These are phyloP conservation scores for Ormyrus nitidulus DNA, from an alignment of 2,888 invertebrate genomes.

Conservation along the genomic window DNA sequence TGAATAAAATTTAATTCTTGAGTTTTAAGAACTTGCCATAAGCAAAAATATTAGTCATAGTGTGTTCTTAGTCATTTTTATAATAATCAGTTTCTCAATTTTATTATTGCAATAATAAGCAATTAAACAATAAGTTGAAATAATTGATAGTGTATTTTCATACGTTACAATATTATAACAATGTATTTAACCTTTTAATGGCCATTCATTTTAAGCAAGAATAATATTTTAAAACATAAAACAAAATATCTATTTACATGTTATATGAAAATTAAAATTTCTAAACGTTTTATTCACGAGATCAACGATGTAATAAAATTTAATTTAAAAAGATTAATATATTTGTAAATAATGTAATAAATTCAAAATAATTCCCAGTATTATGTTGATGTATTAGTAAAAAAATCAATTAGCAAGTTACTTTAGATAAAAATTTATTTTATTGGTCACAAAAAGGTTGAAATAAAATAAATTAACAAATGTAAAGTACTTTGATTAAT, in stretches of 20 bases:
- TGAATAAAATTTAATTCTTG: background rate
- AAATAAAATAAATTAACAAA: background rate
- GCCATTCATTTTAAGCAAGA: background rate
- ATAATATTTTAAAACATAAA: background rate
- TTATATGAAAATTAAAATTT: background rate
- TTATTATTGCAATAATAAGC: conserved; percentile 25
- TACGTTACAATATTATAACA: background rate
- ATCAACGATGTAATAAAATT: no score
- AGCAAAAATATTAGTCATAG: conserved; percentile 30
- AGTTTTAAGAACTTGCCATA: conserved; percentile 17
- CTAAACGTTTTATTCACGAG: no score
- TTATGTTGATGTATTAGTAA: conserved; percentile 1
- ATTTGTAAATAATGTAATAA: no score
- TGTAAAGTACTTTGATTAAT: conserved; percentile 21
- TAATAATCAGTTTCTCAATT: conserved; percentile 9
- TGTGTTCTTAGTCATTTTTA: conserved; percentile 48
- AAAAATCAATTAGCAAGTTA: background rate
- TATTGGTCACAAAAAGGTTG: background rate
- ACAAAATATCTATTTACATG: background rate
- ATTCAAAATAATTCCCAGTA: background rate
- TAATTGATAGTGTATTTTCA: conserved; percentile 14
- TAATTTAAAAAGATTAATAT: no score
- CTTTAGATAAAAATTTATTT: background rate
- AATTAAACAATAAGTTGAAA: background rate
- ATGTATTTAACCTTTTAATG: conserved; percentile 1